These are phyloP conservation scores for Lutjanus erythropterus DNA, from an alignment of 2,113 vertebrate species.

Conservation along the genomic window DNA sequence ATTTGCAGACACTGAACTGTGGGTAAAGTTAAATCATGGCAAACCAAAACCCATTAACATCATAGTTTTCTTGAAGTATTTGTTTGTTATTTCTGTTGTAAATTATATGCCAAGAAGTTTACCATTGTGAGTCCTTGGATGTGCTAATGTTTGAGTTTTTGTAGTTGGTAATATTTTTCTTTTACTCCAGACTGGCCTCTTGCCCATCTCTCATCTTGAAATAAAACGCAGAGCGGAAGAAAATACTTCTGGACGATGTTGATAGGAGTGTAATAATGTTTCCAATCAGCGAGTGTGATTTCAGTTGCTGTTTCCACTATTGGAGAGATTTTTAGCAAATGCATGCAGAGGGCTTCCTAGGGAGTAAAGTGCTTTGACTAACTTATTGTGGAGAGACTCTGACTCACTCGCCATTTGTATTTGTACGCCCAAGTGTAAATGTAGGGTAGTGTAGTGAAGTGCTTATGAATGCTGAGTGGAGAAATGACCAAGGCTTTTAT, in stretches of 20 bases:
- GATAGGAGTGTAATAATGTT: background rate
- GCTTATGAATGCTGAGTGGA: slow-evolving; percentile 14
- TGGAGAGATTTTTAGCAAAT: slow-evolving; percentile 8
- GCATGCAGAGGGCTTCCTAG: slow-evolving; percentile 1
- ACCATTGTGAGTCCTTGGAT: background rate
- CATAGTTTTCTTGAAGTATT: background rate
- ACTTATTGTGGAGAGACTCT: slow-evolving; percentile 26
- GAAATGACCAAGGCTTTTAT: background rate
- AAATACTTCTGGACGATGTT: background rate
- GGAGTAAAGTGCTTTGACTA: slow-evolving; percentile 16
- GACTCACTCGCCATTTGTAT: slow-evolving; percentile 30
- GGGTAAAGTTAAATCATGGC: background rate
- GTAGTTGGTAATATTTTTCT: background rate
- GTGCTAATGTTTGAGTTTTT: background rate
- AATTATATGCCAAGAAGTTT: background rate
- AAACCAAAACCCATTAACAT: background rate
- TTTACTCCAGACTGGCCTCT: slow-evolving; percentile 3
- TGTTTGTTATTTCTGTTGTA: background rate
- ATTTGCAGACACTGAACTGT: too few relatives aligned
- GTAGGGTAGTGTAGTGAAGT: background rate
- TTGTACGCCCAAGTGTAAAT: slow-evolving; percentile 14
- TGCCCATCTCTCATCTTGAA: slow-evolving; percentile 2
- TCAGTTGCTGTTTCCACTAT: background rate
- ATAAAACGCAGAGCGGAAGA: background rate
- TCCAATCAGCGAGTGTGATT: slow-evolving; percentile 9